Base-by-base conservation (phyloP, 2,113 vertebrate species). In the Aegotheles bennettii region DNA sequence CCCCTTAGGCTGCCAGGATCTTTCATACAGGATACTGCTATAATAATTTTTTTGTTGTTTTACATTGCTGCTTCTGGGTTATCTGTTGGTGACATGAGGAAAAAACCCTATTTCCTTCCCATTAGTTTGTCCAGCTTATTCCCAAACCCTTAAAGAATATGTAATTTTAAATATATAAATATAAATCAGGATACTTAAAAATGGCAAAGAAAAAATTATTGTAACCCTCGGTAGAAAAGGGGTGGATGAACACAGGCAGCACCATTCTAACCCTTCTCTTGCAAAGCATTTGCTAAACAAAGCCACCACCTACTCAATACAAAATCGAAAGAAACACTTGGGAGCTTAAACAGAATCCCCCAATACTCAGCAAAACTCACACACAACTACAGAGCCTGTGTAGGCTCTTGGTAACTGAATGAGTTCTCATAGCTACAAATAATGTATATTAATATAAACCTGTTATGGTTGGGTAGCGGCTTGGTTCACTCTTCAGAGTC, bases 381-480 rank as follows among this genome's bases (percentile, higher is more conserved):
- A 26, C 25, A 69, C 75, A 94, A 78, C 95, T 54, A 74, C 87
- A 95, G 69, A 96, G 83, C 15, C 43, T 65, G 77, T 80, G 78
- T 23, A 95, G 57, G 84, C 51, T 96, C 84, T 81, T 90, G 90
- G 94, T 84, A 87, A 77, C 61, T 47, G 43, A 79, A 65, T 35
- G 84, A 87, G 38, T 61, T 91, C 94, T 94, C 86, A 70, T 73
- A 95, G 80, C 78, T 90, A 91, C 90, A 93, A 95, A 93, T 90
- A 91, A 91, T 16, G 48, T 67, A 84, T 93, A 96, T 78, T 92
- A 95, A 97, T 92, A 78, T 93, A 95, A 97, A 86, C 71, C 43
- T 7, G n/a, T 35, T 64, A 43, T 3, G 61, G 91, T 2, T 57
- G 90, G 69, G 76, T 40, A 91, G 92, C 91, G 93, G 94, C 71